Evolutionary conservation across 2,113 vertebrate genomes (phyloP).

Genomic region (Puntigrus tetrazona): DNA sequence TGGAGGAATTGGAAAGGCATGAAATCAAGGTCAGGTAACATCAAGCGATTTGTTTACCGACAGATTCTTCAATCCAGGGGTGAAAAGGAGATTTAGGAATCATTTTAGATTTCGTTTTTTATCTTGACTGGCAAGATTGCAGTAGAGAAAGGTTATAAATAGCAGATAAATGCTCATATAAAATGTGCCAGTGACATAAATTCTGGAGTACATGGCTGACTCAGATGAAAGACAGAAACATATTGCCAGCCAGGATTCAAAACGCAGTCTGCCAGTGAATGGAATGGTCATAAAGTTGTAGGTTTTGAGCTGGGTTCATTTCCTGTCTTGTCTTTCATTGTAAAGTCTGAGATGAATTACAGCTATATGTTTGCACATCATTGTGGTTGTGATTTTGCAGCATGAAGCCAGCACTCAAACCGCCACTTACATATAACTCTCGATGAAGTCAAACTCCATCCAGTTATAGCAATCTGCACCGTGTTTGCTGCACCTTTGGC

Average conservation of each 20-base stretch:
- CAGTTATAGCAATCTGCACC: neutral
- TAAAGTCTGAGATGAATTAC: conserved; percentile 16
- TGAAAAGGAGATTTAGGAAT: conserved; percentile 16
- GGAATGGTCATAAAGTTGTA: neutral
- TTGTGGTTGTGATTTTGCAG: conserved; percentile 54
- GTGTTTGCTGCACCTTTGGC: neutral
- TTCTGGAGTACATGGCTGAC: neutral
- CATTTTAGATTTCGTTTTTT: neutral
- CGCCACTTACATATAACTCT: neutral
- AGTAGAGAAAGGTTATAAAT: neutral
- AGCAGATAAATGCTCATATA: neutral
- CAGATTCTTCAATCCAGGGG: conserved; percentile 14
- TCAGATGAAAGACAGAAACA: neutral
- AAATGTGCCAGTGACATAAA: neutral
- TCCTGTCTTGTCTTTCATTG: conserved; percentile 11
- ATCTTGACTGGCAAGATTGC: neutral
- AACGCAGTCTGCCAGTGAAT: neutral
- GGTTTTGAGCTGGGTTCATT: conserved; percentile 1
- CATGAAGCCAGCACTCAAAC: neutral
- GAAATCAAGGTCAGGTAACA: conserved; percentile 26
- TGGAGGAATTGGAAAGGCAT: conserved; percentile 24
- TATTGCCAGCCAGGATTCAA: neutral
- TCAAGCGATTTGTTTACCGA: conserved; percentile 14
- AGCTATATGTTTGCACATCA: conserved; percentile 52
- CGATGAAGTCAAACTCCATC: neutral